Conservation (phyloP, 2,888 invertebrate species). For the Drosophila sordidula region DNA sequence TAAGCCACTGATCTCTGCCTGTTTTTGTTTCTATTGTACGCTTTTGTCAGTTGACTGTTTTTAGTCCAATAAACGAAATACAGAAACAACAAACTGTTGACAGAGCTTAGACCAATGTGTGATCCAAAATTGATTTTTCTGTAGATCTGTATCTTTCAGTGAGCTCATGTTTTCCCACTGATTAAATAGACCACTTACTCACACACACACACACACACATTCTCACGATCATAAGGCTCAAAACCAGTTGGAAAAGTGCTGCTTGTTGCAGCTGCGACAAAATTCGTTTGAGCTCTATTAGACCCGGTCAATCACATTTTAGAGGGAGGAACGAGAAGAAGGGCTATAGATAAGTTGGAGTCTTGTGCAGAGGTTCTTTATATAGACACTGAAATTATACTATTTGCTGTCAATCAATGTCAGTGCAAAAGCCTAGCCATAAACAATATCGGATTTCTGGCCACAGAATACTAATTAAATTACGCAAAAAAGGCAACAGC, state of each 20-base stretch:
- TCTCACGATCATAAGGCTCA: not conserved
- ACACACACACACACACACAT: slow-evolving; percentile 7
- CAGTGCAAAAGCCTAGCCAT: slow-evolving; percentile 77
- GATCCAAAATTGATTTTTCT: slow-evolving; percentile 62
- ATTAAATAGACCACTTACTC: slow-evolving; percentile 50
- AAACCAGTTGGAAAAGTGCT: slow-evolving; percentile 35
- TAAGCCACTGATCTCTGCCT: slow-evolving; percentile 25
- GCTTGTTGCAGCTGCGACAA: slow-evolving; percentile 37
- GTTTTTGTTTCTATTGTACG: too few relatives aligned
- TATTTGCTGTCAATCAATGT: slow-evolving; percentile 82
- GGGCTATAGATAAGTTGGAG: too few relatives aligned
- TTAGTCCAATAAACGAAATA: slow-evolving; percentile 3
- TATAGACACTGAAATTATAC: slow-evolving; percentile 64
- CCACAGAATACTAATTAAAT: slow-evolving; percentile 82
- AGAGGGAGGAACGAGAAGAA: too few relatives aligned
- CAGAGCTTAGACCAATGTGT: slow-evolving; percentile 34
- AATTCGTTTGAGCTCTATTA: slow-evolving; percentile 40
- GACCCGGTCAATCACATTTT: slow-evolving; percentile 36
- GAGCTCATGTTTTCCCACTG: slow-evolving; percentile 66
- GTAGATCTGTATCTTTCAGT: slow-evolving; percentile 49
- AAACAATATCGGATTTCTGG: slow-evolving; percentile 82
- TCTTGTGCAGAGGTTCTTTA: slow-evolving; percentile 24
- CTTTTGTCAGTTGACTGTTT: not conserved
- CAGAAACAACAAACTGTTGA: slow-evolving; percentile 29
- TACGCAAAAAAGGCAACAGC: slow-evolving; percentile 70